Evolutionary conservation across 64 coral and sea anemone genomes (phyloP).

Genomic region (Dendrophyllia cribrosa): DNA sequence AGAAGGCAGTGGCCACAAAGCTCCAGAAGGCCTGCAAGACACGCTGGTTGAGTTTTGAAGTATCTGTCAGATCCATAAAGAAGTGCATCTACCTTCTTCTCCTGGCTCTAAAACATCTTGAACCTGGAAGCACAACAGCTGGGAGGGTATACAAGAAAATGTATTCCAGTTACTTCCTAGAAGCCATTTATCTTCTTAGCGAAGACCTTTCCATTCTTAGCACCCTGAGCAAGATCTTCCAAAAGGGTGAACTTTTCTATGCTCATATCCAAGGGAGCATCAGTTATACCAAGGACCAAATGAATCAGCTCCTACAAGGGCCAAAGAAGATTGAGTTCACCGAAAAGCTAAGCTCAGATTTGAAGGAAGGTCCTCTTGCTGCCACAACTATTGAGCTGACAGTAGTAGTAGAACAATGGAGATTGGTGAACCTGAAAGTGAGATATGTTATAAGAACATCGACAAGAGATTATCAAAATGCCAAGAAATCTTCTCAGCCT

Average conservation of each 20-base stretch:
- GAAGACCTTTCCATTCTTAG: conserved; percentile 39
- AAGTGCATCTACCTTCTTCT: conserved; percentile 36
- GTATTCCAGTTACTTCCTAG: conserved; percentile 30
- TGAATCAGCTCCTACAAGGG: conserved; percentile 22
- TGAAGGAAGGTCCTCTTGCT: conserved; percentile 15
- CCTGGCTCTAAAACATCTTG: conserved; percentile 25
- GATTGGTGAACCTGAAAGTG: conserved; percentile 25
- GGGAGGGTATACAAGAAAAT: conserved; percentile 35
- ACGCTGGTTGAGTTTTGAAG: conserved; percentile 36
- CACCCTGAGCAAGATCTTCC: conserved; percentile 58
- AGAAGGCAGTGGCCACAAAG: conserved; percentile 19
- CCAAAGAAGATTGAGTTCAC: conserved; percentile 29
- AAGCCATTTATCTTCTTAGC: not conserved
- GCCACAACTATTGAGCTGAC: not conserved
- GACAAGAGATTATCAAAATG: conserved; percentile 38
- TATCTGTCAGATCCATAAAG: conserved; percentile 32
- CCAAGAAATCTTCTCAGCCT: conserved; percentile 34
- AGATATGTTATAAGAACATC: conserved; percentile 29
- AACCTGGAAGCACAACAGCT: conserved; percentile 28
- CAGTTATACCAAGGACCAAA: conserved; percentile 1
- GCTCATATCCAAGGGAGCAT: conserved; percentile 40
- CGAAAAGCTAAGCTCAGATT: not conserved
- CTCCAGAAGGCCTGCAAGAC: conserved; percentile 34
- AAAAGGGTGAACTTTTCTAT: conserved; percentile 26
- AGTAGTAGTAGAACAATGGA: not conserved